phyloP scores from a whole-genome alignment of 35 echinoderm and acorn worm species.

The Heliocidaris tuberculata region DNA sequence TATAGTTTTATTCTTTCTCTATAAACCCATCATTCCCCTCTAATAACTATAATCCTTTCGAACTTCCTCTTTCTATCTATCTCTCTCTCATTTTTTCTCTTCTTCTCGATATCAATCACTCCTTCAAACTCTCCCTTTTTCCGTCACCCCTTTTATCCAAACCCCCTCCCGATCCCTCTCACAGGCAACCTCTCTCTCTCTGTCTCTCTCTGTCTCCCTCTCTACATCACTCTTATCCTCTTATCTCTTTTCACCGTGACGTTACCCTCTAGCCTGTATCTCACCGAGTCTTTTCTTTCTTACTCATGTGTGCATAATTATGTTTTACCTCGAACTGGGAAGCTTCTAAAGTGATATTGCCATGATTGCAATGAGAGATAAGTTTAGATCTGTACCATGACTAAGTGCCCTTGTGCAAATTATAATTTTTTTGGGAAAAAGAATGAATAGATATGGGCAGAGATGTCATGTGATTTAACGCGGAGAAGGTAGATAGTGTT shows the following conservation, averaged over 20 bases:
- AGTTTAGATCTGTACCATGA: not conserved
- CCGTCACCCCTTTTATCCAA: not conserved
- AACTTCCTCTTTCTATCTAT: no score
- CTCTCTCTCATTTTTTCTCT: not conserved
- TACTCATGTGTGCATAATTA: slow-evolving; percentile 1
- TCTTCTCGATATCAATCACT: not conserved
- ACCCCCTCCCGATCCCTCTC: no score
- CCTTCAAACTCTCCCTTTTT: not conserved
- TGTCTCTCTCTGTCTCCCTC: not conserved
- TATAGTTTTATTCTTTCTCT: no score
- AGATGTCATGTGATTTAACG: no score
- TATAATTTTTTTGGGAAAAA: not conserved
- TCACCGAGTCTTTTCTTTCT: not conserved
- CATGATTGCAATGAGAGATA: not conserved
- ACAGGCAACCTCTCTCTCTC: no score
- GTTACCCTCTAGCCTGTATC: not conserved
- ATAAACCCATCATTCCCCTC: no score
- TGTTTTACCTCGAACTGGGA: not conserved
- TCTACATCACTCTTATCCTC: not conserved
- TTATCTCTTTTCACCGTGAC: not conserved
- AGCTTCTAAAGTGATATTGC: not conserved
- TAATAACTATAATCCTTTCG: no score
- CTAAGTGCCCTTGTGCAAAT: not conserved
- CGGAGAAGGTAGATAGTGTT: no score
- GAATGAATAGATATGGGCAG: no score